Evolutionary conservation across 2,113 vertebrate genomes (phyloP).

Genomic region (Epinephelus moara): DNA sequence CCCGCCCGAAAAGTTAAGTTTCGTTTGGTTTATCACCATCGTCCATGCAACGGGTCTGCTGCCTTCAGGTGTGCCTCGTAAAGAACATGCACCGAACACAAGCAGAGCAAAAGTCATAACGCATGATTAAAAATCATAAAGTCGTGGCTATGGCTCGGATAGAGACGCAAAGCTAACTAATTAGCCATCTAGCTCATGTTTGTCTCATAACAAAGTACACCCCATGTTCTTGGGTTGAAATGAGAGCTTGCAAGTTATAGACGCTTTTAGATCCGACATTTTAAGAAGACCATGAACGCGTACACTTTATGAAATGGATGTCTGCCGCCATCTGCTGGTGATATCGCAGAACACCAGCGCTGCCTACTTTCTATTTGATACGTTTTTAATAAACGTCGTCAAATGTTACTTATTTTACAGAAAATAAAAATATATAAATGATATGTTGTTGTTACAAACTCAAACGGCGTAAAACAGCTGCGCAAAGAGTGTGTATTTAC

Average conservation of each 20-base stretch:
- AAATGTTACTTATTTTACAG: not conserved
- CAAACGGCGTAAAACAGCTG: rapidly evolving
- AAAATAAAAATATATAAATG: rapidly evolving
- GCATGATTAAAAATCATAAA: no score
- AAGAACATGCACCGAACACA: not conserved
- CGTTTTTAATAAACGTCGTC: not conserved
- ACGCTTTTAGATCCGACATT: constrained; percentile 12
- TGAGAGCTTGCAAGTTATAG: not conserved
- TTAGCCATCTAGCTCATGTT: no score
- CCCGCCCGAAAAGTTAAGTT: constrained; percentile 49
- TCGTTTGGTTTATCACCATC: constrained; percentile 60
- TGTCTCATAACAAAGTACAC: no score
- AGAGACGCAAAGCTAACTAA: no score
- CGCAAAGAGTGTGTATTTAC: not conserved
- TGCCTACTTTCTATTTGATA: not conserved
- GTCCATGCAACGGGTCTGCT: not conserved
- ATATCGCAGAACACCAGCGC: not conserved
- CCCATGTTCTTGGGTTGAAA: not conserved
- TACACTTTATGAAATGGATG: not conserved
- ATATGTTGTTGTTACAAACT: not conserved
- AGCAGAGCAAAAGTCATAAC: no score
- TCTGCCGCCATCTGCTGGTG: constrained; percentile 53
- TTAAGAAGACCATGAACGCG: not conserved
- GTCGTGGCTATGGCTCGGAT: no score
- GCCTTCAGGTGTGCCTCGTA: constrained; percentile 45